Evolutionary conservation across 2,113 vertebrate species (phyloP), one percentile per base, ranked within the genome.

Genomic region (Silurus glanis): DNA sequence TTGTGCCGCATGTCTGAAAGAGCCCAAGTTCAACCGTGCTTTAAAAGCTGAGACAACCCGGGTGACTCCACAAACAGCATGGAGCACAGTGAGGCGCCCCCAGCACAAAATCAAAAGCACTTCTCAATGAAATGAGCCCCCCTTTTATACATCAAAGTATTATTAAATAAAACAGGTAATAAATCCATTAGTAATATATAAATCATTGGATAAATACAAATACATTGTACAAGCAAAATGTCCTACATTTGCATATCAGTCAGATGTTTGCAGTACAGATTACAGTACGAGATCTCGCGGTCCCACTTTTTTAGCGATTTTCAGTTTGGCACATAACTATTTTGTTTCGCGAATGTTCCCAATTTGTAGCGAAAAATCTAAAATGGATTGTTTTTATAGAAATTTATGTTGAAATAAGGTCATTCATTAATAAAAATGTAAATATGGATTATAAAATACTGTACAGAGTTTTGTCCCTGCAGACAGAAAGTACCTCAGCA

Each of bases 31-130:
- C 62, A 80, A 69, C 79, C 59, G 9, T 78, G 62, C 45, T 53
- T 56, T 28, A 55, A n/a, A 59, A 86, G 86, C 87, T 5, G 82
- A 86, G 81, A 59, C 85, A 53, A 59, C 62, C 12, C 55, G 75
- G 37, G 37, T 88, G 88, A 85, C 86, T 87, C 89, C 86, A 85
- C 85, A 90, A 87, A 85, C 83, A 89, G 84, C 81, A 59, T 74
- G 80, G 56, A 80, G 67, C 78, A 59, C 69, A 14, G 71, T 86
- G n/a, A 10, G 28, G 84, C 61, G 88, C 89, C 90, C 84, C 87
- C 78, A 87, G 90, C 91, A 80, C 83, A 23, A 51, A 85, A 88
- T 88, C 79, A 89, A 91, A 90, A 84, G 55, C 28, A 81, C 87
- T 90, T 89, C 90, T 91, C 88, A 87, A 86, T 83, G 47, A 74